Conservation (phyloP, 2,113 vertebrate genomes). For the Elephantulus edwardii region DNA sequence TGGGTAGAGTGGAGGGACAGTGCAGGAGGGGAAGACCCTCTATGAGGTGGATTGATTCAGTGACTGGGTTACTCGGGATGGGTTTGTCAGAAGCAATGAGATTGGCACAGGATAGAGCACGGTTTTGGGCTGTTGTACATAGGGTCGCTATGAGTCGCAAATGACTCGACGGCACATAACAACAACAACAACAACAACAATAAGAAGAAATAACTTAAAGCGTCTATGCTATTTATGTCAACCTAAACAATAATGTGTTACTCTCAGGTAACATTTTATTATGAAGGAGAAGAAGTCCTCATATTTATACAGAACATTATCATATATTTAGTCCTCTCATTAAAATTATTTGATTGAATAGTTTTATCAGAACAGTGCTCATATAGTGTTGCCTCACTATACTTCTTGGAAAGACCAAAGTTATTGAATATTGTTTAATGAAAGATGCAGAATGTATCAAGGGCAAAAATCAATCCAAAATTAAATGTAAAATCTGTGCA, state of each 20-base stretch:
- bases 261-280: neutral
- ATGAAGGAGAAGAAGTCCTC: slow-evolving; percentile 4
- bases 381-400: slow-evolving; percentile 7
- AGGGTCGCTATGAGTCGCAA: too few species aligned
- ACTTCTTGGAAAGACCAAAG: slow-evolving; percentile 48
- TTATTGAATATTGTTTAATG: slow-evolving; percentile 38
- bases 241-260: neutral
- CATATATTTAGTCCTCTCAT: neutral
- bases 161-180: too few species aligned
- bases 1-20: too few species aligned
- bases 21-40: too few species aligned
- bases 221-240: neutral
- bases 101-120: too few species aligned
- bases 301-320: neutral
- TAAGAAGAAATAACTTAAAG: neutral
- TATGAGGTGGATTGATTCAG: too few species aligned
- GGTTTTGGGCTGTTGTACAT: neutral
- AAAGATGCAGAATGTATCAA: slow-evolving; percentile 33
- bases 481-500: slow-evolving; percentile 44
- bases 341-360: slow-evolving; percentile 22
- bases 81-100: too few species aligned
- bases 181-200: too few species aligned
- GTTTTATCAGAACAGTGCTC: neutral
- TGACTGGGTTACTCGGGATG: too few species aligned
- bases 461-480: slow-evolving; percentile 30